These are phyloP conservation scores for Sciurus niger DNA, from an alignment of 2,113 vertebrate species.

Conservation along the genomic window DNA sequence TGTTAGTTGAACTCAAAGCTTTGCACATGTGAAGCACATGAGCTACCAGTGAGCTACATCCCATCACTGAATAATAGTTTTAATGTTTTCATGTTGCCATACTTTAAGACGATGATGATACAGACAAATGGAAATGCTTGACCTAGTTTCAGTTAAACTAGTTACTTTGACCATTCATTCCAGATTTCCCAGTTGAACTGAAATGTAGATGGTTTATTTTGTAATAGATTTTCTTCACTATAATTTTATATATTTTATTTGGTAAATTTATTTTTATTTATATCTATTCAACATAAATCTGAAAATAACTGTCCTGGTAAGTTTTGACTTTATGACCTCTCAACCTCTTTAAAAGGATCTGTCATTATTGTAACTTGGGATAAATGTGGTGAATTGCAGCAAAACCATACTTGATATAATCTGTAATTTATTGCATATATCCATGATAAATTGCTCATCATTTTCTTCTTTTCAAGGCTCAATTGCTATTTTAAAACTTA, in stretches of 20 bases:
- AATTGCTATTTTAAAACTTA: neutral
- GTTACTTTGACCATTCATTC: neutral
- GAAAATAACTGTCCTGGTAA: neutral
- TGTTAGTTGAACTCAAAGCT: neutral
- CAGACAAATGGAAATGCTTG: neutral
- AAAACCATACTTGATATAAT: neutral
- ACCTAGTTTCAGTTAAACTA: neutral
- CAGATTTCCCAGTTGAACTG: neutral
- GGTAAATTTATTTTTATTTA: slow-evolving; percentile 27
- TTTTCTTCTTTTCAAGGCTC: neutral
- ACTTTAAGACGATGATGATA: neutral
- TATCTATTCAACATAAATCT: neutral
- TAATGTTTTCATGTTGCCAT: neutral
- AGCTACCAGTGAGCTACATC: neutral
- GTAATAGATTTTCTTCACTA: no score
- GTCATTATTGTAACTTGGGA: slow-evolving; percentile 13
- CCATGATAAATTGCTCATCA: neutral
- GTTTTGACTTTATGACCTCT: neutral
- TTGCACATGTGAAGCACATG: neutral
- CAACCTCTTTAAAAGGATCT: neutral
- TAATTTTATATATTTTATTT: neutral
- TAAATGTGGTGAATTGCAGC: neutral
- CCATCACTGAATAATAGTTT: neutral
- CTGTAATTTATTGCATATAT: slow-evolving; percentile 12
- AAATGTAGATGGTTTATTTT: neutral